Evolutionary conservation across 2,113 vertebrate genomes (phyloP), one percentile per base, ranked within the genome.

Genomic region (Tyrannus savana): DNA sequence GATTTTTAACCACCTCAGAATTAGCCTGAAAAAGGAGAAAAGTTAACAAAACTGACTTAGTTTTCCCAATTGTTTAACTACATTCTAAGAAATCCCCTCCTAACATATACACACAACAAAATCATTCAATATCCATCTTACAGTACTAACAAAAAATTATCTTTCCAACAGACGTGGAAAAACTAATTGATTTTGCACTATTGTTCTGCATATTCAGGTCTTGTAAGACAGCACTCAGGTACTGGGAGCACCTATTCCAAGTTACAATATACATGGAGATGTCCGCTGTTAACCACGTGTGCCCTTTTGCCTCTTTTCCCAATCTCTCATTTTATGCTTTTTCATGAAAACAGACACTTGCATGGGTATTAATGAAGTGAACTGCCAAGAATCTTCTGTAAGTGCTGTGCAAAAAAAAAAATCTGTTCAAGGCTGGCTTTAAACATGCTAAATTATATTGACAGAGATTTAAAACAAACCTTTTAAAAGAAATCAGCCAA

Each of bases 11-110:
- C 16, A 90, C 28, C 37, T 94, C 89, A 25, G 75, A 83, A 55
- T 77, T 80, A 28, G 63, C 56, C 97, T 96, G 80, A 7, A 87
- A 82, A 87, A 58, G 25, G 3, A 84, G 62, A 83, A 62, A 92
- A 83, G 39, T 72, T 22, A 77, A 37, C 25, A 81, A 42, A 90
- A 55, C 1, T 21, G 15, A 41, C 24, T 50, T n/a, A 59, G 19
- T 66, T 86, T 63, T 79, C 12, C 75, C 59, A 21, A 68, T 4
- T 66, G 11, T 37, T 77, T 67, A 84, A 85, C 13, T 21, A 28
- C 3, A 3, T 17, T 64, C 31, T 68, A 82, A 66, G 15, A 90
- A 81, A 84, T 31, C 3, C 19, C 42, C 10, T 60, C 49, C 27
- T 58, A 42, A 63, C 0, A 6, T 14, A 66, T 3, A 66, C 22